Evolutionary conservation across 2,797 vertebrate genomes (phyloP), one percentile per base, ranked within the genome.

Genomic region (Urosaurus nigricauda): DNA sequence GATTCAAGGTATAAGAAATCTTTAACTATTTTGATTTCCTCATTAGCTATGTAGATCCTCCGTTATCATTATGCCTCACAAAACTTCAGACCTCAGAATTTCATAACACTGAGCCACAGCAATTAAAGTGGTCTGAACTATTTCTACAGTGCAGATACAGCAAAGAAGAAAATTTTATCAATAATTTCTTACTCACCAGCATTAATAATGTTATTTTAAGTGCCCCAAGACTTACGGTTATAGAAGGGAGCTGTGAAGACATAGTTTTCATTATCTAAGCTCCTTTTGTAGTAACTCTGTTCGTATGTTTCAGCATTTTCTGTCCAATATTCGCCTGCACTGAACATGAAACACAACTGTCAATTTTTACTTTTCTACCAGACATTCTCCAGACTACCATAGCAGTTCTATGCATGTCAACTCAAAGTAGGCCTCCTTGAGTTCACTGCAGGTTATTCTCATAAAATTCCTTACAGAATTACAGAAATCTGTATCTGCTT

Each of bases 281-380:
- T 98, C 91, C 99, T 97, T 95, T 99, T 99, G 96, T 99, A 99
- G 97, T 98, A 99, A 94, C 99, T 99, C 90, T 98, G 97, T 94
- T 99, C 99, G 2, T 99, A 99, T 8, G 98, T 98, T 96, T 99
- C 99, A 12, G 98, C 96, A 92, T 98, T 98, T 96, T 99, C 98
- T 43, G 94, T 95, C 99, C 99, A 99, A 73, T 98, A 98, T 95
- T 99, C 98, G 92, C 98, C 98, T 93, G 98, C 97, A 91, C 99
- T 99, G 94, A 95, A 95, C 80, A 96, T 90, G 87, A 96, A 85
- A 94, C 47, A 82, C 32, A 6, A 63, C 2, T 65, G 43, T 91
- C 86, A 88, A 3, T 29, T 86, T 26, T 73, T 32, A 90, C 79
- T 89, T 78, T 3, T 3, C 11, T 11, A 37, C 37, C 21, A 37